Conservation (phyloP, 2,113 vertebrate genomes). For the Rhinolophus sinicus region DNA sequence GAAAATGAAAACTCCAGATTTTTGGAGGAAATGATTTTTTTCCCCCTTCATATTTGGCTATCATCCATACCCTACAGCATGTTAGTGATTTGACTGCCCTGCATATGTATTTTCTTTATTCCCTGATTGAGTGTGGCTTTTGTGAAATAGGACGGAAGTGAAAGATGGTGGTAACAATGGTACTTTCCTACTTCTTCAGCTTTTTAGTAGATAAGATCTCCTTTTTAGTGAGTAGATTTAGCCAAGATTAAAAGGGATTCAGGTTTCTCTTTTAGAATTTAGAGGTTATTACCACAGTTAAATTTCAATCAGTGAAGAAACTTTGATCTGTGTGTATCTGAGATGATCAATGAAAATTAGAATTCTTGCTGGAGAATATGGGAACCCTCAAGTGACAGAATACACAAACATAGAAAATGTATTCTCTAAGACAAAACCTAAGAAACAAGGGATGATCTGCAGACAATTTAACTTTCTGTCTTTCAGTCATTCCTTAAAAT, state of each 20-base stretch:
- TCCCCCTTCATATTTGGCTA: neutral
- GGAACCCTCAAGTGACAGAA: neutral
- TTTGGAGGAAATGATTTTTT: slow-evolving; percentile 43
- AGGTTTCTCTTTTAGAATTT: slow-evolving; percentile 30
- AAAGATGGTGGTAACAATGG: neutral
- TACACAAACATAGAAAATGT: neutral
- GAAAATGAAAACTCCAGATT: slow-evolving; percentile 43
- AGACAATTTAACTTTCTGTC: neutral
- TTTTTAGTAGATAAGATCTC: neutral
- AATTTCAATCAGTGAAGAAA: neutral
- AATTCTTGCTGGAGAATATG: neutral
- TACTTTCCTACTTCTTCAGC: neutral
- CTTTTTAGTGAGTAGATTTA: neutral
- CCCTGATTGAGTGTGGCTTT: neutral
- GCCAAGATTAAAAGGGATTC: slow-evolving; percentile 27
- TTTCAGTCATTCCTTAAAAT: neutral
- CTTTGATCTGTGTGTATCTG: neutral
- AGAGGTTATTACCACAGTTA: neutral
- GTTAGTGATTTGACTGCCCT: neutral
- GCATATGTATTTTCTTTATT: neutral
- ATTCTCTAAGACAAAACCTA: neutral
- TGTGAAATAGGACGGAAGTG: neutral
- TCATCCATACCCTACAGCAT: neutral
- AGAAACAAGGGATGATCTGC: neutral
- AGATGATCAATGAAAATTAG: neutral